phyloP scores from a whole-genome alignment of 2,113 vertebrate genomes.

The Microtus oregoni region DNA sequence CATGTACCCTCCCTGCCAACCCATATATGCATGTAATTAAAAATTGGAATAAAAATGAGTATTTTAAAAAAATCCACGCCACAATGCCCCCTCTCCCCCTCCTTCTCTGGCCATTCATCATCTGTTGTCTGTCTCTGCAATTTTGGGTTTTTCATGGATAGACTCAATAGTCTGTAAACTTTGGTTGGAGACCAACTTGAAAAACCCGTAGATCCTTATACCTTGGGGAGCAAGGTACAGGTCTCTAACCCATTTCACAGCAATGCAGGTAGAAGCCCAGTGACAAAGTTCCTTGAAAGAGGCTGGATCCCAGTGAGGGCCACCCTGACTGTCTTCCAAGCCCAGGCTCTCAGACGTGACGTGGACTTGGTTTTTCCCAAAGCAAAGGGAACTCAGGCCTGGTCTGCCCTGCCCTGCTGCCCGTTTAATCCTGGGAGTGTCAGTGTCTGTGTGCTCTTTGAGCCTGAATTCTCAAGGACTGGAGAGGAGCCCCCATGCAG shows the following conservation, averaged over 20 bases:
- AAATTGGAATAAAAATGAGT: not conserved
- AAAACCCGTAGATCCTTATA: not conserved
- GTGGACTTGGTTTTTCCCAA: rapidly evolving
- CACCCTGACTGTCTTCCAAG: too few relatives aligned
- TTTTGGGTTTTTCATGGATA: not conserved
- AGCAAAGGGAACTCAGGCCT: too few relatives aligned
- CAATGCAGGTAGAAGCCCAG: not conserved
- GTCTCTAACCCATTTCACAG: not conserved
- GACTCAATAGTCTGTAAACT: not conserved
- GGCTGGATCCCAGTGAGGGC: not conserved
- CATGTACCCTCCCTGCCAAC: not conserved
- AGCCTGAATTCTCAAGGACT: not conserved
- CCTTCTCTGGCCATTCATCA: too few relatives aligned
- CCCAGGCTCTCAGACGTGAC: not conserved
- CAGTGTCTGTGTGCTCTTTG: not conserved
- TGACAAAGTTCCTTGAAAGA: not conserved
- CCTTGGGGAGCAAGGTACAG: rapidly evolving
- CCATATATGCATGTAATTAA: not conserved
- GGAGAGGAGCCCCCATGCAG: not conserved
- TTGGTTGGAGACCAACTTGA: not conserved
- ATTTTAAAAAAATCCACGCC: not conserved
- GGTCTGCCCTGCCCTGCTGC: not conserved
- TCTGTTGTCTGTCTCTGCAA: not conserved
- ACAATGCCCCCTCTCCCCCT: too few relatives aligned
- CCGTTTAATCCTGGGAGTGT: not conserved